Evolutionary conservation across 2,797 vertebrate species (phyloP), one percentile per base, ranked within the genome.

Genomic region (Sebastes hopkinsi): DNA sequence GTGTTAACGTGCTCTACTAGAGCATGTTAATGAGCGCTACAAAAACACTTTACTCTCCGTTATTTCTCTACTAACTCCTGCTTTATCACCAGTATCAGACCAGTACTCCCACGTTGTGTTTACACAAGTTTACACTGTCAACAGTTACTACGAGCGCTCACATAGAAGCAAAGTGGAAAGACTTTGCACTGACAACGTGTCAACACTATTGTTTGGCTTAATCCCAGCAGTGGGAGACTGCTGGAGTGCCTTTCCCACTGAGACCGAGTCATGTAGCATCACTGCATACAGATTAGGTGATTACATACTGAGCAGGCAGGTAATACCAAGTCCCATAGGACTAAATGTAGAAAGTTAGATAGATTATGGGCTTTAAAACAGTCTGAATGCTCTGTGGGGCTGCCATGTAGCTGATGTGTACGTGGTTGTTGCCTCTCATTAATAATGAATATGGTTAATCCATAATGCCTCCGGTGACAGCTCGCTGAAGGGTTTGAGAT

Each of bases 161-260:
- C 59, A 60, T 20, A 27, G 16, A 54, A 50, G 36, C 36, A 52
- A 55, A 77, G 23, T 61, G 14, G 23, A 59, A 66, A 58, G 55
- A 32, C 46, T 70, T 73, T 78, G 60, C 23, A 29, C 62, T 46
- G 64, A 70, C 65, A 82, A 66, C 58, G 74, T 81, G 80, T 84
- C 69, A 75, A 73, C 82, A 74, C 54, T 69, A 32, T 64, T 80
- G 73, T 82, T 74, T 68, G 78, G 32, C 38, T 27, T 78, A 77
- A 74, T 74, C 50, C 76, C 71, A 59, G 73, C 18, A 66, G 65
- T 67, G 75, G 62, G 75, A 79, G 77, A 65, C 42, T 36, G 62
- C 27, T 36, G 18, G 10, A 64, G 46, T 58, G 62, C 18, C 20
- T 79, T 81, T 87, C 52, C 83, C 77, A 77, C 52, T 78, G 67